phyloP scores from a whole-genome alignment of 2,888 invertebrate species.

The Polymixis flavicincta region DNA sequence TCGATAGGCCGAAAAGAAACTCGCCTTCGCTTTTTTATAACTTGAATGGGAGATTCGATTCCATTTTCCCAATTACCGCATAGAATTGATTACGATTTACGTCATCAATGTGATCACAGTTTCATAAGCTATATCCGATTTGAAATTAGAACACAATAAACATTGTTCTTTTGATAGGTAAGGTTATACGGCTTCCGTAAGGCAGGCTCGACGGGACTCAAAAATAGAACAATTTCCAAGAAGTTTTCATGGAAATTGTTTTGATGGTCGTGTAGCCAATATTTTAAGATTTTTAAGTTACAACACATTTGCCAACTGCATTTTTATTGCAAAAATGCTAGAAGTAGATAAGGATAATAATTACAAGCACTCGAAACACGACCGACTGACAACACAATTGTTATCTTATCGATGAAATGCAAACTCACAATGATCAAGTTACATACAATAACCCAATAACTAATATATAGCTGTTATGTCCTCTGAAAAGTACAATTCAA shows the following conservation, averaged over 20 bases:
- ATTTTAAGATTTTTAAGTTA: background rate
- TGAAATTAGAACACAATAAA: background rate
- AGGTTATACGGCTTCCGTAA: background rate
- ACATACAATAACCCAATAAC: slow-evolving; percentile 38
- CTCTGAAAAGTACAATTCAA: background rate
- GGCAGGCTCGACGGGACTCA: background rate
- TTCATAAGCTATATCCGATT: background rate
- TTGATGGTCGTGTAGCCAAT: background rate
- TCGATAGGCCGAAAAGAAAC: slow-evolving; percentile 12
- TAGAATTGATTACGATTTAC: slow-evolving; percentile 4
- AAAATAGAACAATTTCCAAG: background rate
- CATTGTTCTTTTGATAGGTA: background rate
- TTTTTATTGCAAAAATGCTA: slow-evolving; percentile 20
- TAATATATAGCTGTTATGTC: slow-evolving; percentile 22
- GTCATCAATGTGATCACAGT: slow-evolving; percentile 12
- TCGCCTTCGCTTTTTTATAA: slow-evolving; percentile 29
- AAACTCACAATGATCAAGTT: slow-evolving; percentile 46
- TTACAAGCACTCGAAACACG: slow-evolving; percentile 39
- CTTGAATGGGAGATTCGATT: background rate
- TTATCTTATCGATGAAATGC: slow-evolving; percentile 61
- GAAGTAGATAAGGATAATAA: slow-evolving; percentile 33
- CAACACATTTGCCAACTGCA: too few relatives aligned
- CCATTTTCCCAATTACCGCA: background rate
- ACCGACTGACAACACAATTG: slow-evolving; percentile 36
- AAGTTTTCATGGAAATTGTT: background rate